phyloP scores from a whole-genome alignment of 2,888 invertebrate genomes.

The Euclidia mi region DNA sequence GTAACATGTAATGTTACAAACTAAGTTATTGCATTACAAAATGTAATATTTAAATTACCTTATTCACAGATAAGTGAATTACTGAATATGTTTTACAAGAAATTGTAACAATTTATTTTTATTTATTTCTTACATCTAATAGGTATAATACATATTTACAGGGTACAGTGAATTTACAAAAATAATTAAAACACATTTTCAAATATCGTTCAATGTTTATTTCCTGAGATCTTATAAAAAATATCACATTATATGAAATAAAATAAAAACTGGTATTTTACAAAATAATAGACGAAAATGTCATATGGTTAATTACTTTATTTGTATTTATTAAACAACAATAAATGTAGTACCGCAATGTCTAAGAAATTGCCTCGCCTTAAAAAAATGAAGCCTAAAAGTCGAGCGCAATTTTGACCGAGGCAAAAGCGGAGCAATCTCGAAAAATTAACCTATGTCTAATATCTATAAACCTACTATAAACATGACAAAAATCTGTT shows the following conservation, averaged over 20 bases:
- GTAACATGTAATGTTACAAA: conserved; percentile 10
- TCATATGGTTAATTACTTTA: conserved; percentile 46
- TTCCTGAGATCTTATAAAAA: conserved; percentile 54
- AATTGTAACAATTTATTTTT: conserved; percentile 3
- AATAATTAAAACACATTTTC: conserved; percentile 47
- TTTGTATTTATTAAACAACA: conserved; percentile 45
- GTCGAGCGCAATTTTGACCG: too few relatives aligned
- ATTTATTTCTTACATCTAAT: conserved; percentile 38
- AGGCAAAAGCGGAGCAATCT: too few relatives aligned
- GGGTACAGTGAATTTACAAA: conserved; percentile 36
- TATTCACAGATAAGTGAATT: too few relatives aligned
- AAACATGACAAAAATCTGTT: neutral
- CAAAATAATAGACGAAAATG: conserved; percentile 49
- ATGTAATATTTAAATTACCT: too few relatives aligned
- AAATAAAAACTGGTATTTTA: conserved; percentile 32
- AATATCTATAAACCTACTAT: neutral
- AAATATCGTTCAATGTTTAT: conserved; percentile 44
- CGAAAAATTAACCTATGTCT: neutral
- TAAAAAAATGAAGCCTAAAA: too few relatives aligned
- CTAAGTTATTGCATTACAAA: neutral
- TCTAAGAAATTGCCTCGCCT: neutral
- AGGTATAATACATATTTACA: conserved; percentile 28
- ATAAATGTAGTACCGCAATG: conserved; percentile 11
- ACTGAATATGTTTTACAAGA: neutral
- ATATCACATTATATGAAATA: conserved; percentile 33